phyloP scores from a whole-genome alignment of 1,140 invertebrate genomes.

The Cydia pomonella region DNA sequence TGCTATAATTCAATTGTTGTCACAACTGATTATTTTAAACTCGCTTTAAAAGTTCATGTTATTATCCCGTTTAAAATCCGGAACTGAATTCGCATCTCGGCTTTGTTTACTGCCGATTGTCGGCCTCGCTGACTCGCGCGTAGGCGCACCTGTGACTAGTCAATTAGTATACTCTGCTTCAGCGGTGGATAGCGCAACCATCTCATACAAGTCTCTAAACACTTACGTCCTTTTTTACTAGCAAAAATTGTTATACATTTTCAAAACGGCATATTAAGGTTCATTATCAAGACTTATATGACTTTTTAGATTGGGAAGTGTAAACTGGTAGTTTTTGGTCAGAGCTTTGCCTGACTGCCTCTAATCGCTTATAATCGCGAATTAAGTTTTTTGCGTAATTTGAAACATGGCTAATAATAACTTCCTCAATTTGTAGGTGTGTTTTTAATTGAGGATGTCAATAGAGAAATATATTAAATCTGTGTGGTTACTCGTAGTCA shows the following conservation, averaged over 20 bases:
- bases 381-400: background rate
- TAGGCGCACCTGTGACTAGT: constrained; percentile 14
- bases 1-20: no score
- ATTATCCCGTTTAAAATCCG: constrained; percentile 15
- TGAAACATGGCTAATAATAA: background rate
- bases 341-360: background rate
- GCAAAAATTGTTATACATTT: background rate
- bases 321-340: background rate
- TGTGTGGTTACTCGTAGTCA: background rate
- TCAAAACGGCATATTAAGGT: background rate
- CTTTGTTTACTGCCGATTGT: constrained; percentile 29
- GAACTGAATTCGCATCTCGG: constrained; percentile 10
- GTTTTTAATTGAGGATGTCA: constrained; percentile 13
- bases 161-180: constrained; percentile 14
- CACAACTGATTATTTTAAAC: no score
- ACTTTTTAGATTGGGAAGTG: background rate
- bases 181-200: background rate
- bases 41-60: background rate
- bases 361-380: constrained; percentile 13
- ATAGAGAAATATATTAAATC: background rate
- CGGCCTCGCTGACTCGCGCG: constrained; percentile 26
- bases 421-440: constrained; percentile 21
- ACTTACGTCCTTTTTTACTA: background rate
- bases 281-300: background rate
- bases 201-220: background rate